Conservation (phyloP, 2,113 vertebrate genomes). For the Trinectes maculatus region DNA sequence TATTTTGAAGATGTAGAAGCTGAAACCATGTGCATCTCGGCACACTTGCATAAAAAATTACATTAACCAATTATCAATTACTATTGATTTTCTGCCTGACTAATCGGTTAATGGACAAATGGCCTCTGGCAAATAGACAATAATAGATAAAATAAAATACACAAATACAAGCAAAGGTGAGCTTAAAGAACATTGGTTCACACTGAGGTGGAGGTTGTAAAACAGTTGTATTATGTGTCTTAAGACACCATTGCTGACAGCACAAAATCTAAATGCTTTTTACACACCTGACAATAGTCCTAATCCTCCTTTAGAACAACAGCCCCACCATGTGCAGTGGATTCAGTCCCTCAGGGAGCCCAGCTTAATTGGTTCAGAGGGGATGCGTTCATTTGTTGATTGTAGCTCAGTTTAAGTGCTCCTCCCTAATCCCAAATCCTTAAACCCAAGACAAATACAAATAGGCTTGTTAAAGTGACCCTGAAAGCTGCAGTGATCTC, state of each 20-base stretch:
- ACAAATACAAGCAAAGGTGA: not conserved
- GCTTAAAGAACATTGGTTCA: not conserved
- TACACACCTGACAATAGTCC: conserved; percentile 42
- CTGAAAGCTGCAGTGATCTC: conserved; percentile 20
- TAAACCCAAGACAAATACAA: conserved; percentile 55
- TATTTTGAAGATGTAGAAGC: no score
- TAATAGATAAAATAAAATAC: not conserved
- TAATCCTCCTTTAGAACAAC: conserved; percentile 52
- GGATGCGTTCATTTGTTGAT: conserved; percentile 59
- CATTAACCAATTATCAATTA: not conserved
- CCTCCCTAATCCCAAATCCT: conserved; percentile 63
- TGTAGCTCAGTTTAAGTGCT: conserved; percentile 57
- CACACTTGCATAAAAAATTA: not conserved
- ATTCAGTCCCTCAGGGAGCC: conserved; percentile 41
- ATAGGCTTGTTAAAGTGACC: conserved; percentile 17
- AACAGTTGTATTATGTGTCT: conserved; percentile 1
- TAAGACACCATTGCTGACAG: conserved; percentile 27
- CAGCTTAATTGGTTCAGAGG: conserved; percentile 43
- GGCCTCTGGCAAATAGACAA: not conserved
- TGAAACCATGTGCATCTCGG: not conserved
- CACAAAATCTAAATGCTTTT: conserved; percentile 44
- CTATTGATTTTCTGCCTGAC: conserved; percentile 1
- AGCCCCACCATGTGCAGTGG: conserved; percentile 14
- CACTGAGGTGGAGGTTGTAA: not conserved
- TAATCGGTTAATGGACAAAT: not conserved